Base-by-base conservation (phyloP, 30 jellyfish, hydroid and myxozoan species). In the Clytia hemisphaerica region DNA sequence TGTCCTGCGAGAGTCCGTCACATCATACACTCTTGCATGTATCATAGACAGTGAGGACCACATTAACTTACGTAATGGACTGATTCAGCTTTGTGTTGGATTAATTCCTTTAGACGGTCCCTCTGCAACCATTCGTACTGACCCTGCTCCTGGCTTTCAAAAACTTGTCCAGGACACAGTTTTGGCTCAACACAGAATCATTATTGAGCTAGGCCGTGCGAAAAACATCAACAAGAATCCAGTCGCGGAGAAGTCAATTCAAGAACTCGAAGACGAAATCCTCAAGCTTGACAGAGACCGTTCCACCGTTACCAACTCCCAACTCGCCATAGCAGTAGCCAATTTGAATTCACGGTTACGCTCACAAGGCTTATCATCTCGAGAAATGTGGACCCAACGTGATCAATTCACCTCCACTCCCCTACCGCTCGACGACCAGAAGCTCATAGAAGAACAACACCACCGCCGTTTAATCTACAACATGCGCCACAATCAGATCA, bases 311-410 rank as follows among this genome's bases (percentile, higher is more conserved):
- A 50, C 51, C 37, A 42, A 4, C 7, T 18, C 54, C 66, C 28
- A 36, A 10, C 83, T 72, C 19, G 67, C 83, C 63, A 35, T 49
- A 21, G 76, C 82, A n/a, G 31, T 51, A 12, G 76, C 76, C 36
- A 47, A 36, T 24, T 47, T 72, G 19, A 72, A 72, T 45, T 32
- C 75, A 4, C 79, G 83, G 0, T 6, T 72, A 2, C 76, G 83
- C 15, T 3, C 2, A 18, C 32, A 21, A 6, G 83, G 83, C 19
- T 35, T 72, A 16, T 72, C 64, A 24, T 28, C 83, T 31, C 6
- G 74, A 33, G 83, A 72, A 57, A n/a, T 72, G 27, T 50, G 78
- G 63, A 37, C 83, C 30, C 83, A 72, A 55, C 3, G 83, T 16
- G 83, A 72, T 7, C 83, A 72, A 55, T 72, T 72, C 66, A 72